Percentiles rank a stretch among this genome's conserved stretches.
phyloP scores from a whole-genome alignment of 2,113 vertebrate species.

The Panthera leo region DNA sequence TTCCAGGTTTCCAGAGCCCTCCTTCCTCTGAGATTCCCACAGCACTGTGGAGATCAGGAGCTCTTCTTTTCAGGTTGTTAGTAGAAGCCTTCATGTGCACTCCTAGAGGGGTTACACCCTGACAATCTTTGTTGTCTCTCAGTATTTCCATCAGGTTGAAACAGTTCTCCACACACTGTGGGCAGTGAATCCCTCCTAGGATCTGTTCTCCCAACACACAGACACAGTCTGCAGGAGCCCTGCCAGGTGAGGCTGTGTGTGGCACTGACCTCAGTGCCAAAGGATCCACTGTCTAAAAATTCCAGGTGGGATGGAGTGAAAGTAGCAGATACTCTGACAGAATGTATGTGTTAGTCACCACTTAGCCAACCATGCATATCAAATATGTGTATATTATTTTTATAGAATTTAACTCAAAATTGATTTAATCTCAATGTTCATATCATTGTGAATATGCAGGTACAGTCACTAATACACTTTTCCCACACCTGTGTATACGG shows the following conservation, averaged over 20 bases:
- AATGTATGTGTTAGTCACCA: neutral
- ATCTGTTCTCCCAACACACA: neutral
- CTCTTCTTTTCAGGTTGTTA: neutral
- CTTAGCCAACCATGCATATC: neutral
- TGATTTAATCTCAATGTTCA: no score
- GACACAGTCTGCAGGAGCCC: neutral
- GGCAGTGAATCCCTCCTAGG: neutral
- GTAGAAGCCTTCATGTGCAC: neutral
- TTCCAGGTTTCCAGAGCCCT: neutral
- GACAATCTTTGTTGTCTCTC: neutral
- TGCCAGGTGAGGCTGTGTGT: neutral
- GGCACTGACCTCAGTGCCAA: neutral
- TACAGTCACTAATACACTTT: no score
- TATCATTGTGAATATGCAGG: no score
- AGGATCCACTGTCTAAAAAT: neutral
- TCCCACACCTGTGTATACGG: no score
- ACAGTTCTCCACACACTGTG: neutral
- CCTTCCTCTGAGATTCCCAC: neutral
- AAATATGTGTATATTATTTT: neutral
- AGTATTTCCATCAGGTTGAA: neutral
- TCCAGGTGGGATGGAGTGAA: neutral
- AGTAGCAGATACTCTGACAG: neutral
- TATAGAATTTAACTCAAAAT: no score
- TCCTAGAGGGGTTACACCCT: neutral
- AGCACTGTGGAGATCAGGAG: neutral